These are phyloP conservation scores for Etheostoma nigrum DNA, from an alignment of 2,797 vertebrate species.

Conservation along the genomic window DNA sequence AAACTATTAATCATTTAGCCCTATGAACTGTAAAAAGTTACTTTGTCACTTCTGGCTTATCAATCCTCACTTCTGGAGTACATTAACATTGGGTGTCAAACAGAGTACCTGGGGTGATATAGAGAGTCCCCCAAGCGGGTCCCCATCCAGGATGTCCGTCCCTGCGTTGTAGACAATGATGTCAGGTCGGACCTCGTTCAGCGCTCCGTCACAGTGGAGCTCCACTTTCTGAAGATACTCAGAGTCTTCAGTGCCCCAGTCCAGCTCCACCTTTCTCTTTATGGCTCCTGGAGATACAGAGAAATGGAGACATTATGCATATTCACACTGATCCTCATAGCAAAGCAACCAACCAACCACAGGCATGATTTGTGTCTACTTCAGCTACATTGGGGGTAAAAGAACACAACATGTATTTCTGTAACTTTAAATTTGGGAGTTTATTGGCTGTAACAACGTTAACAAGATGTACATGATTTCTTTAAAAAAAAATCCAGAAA, in stretches of 20 bases:
- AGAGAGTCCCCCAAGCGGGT: conserved; percentile 93
- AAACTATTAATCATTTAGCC: no score
- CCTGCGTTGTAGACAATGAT: conserved; percentile 95
- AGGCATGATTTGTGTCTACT: no score
- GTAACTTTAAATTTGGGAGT: no score
- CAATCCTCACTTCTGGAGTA: no score
- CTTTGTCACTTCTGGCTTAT: no score
- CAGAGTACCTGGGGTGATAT: conserved; percentile 92
- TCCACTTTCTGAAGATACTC: conserved; percentile 95
- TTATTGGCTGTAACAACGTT: no score
- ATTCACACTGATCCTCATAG: neutral
- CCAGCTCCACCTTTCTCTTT: conserved; percentile 92
- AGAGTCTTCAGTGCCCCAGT: conserved; percentile 93
- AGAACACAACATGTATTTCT: no score
- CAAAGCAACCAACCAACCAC: neutral
- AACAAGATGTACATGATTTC: no score
- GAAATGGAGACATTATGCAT: neutral
- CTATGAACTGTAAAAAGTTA: no score
- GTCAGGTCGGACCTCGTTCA: conserved; percentile 90
- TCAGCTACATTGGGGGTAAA: no score
- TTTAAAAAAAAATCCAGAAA: no score
- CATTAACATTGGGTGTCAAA: neutral
- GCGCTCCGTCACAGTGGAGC: conserved; percentile 86
- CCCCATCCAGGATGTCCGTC: conserved; percentile 94
- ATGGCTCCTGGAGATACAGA: conserved; percentile 88